A percentile compares a stretch with the other conserved stretches of the same genome.
Evolutionary conservation across 2,113 vertebrate genomes (phyloP).

Genomic region (Semicossyphus pulcher): DNA sequence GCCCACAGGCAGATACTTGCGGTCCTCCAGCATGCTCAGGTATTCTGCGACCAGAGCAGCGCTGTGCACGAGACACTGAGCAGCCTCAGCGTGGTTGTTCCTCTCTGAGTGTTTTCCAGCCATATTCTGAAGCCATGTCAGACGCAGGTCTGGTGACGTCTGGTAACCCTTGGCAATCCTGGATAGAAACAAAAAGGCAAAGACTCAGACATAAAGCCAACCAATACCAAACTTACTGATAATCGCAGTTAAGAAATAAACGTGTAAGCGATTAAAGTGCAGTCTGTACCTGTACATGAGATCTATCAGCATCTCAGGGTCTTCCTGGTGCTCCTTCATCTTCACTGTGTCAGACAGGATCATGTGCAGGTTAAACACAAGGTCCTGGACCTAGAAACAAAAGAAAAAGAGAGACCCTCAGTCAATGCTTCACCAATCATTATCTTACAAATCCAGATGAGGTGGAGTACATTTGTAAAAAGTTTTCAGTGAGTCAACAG

Average conservation of each 20-base stretch:
- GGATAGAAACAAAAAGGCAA: neutral
- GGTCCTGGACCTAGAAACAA: constrained; percentile 94
- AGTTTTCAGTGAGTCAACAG: neutral
- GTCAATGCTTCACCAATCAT: neutral
- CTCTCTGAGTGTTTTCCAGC: constrained; percentile 97
- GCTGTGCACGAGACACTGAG: constrained; percentile 97
- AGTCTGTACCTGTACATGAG: constrained; percentile 94
- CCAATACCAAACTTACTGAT: neutral
- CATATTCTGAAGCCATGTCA: constrained; percentile 99
- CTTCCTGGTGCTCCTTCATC: constrained; percentile 99
- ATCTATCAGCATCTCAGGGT: constrained; percentile 98
- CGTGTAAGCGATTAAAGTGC: neutral
- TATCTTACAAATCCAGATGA: neutral
- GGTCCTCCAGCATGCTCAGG: constrained; percentile 98
- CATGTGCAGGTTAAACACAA: constrained; percentile 99
- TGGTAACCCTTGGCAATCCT: constrained; percentile 99
- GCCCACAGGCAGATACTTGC: constrained; percentile 98
- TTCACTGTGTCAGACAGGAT: constrained; percentile 98
- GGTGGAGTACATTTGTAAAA: neutral
- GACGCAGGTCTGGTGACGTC: constrained; percentile 94
- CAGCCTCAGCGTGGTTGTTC: constrained; percentile 95
- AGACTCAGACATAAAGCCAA: neutral
- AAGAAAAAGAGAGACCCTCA: neutral
- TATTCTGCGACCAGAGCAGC: constrained; percentile 98
- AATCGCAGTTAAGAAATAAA: neutral